phyloP scores from a whole-genome alignment of 2,113 vertebrate genomes.

The Gavialis gangeticus region DNA sequence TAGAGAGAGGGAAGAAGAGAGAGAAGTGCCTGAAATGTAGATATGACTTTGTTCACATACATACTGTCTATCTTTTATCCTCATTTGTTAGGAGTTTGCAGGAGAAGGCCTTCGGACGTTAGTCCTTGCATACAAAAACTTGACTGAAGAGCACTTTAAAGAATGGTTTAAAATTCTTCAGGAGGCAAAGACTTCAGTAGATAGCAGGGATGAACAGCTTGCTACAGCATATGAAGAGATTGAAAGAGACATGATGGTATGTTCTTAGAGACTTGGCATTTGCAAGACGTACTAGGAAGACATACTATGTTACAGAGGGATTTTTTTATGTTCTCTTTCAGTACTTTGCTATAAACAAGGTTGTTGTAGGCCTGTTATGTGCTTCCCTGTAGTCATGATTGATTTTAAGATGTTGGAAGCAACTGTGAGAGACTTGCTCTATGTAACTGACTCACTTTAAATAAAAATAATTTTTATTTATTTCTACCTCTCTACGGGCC shows the following conservation, averaged over 20 bases:
- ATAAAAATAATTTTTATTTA: background rate
- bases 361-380: background rate
- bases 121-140: slow-evolving; percentile 81
- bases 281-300: background rate
- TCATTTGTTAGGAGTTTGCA: slow-evolving; percentile 79
- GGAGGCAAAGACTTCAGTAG: slow-evolving; percentile 61
- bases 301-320: background rate
- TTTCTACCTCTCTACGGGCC: background rate
- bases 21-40: too few relatives aligned
- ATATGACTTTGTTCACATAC: background rate
- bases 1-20: too few relatives aligned
- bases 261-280: background rate
- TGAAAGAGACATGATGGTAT: slow-evolving; percentile 82
- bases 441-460: background rate
- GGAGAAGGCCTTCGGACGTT: slow-evolving; percentile 83
- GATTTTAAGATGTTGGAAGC: background rate
- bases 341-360: background rate
- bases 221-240: slow-evolving; percentile 80
- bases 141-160: slow-evolving; percentile 80
- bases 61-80: background rate
- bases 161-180: slow-evolving; percentile 81
- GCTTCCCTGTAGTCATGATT: background rate
- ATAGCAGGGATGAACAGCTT: slow-evolving; percentile 75
- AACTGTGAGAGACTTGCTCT: background rate
- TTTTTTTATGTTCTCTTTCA: background rate